Percentiles rank a stretch among this genome's conserved stretches.
phyloP scores from a whole-genome alignment of 2,888 invertebrate genomes.

The Meta bourneti region DNA sequence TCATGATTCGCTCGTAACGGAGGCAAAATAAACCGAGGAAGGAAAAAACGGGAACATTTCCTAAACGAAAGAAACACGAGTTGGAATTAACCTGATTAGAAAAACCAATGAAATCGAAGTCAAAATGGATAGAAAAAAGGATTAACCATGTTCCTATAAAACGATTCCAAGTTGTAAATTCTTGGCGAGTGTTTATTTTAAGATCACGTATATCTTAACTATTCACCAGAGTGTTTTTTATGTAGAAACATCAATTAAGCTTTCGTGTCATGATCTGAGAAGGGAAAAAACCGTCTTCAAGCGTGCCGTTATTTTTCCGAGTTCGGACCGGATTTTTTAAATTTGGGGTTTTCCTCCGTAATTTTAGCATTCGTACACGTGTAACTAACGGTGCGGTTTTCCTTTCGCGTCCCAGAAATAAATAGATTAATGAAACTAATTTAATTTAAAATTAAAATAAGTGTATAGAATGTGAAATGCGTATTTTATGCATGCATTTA shows the following conservation, averaged over 20 bases:
- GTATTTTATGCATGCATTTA: no score
- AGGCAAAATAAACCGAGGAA: not conserved
- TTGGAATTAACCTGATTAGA: conserved; percentile 20
- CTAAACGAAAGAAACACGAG: not conserved
- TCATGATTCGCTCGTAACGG: not conserved
- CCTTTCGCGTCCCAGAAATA: not conserved
- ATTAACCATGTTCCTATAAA: not conserved
- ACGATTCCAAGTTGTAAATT: not conserved
- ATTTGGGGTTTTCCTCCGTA: not conserved
- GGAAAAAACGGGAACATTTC: not conserved
- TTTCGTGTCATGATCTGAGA: not conserved
- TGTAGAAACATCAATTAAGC: not conserved
- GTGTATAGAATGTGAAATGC: no score
- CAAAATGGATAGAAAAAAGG: not conserved
- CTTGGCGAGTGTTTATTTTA: not conserved
- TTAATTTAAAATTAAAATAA: not conserved
- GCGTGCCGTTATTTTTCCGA: not conserved
- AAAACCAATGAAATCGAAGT: conserved; percentile 31
- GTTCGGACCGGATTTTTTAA: not conserved
- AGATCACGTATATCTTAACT: conserved; percentile 1
- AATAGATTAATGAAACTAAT: not conserved
- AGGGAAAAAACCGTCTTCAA: not conserved
- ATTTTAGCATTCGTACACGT: not conserved
- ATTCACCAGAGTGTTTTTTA: not conserved
- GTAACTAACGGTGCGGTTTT: not conserved